phyloP scores from a whole-genome alignment of 2,888 invertebrate species.

The Timema podura region DNA sequence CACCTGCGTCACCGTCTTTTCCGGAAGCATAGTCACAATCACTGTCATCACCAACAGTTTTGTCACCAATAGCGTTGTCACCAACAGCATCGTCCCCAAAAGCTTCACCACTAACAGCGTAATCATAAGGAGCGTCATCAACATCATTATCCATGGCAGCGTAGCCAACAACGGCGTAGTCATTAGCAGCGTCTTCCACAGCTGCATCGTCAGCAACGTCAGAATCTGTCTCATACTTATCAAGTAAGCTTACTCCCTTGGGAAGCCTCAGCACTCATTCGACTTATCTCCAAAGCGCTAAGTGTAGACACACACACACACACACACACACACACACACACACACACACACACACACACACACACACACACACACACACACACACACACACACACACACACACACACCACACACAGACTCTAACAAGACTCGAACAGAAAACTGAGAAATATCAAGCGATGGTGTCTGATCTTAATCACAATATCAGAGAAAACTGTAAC shows the following conservation, averaged over 20 bases:
- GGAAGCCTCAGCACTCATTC: too few species aligned
- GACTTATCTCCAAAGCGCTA: too few species aligned
- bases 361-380: conserved; percentile 1
- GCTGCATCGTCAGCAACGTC: too few species aligned
- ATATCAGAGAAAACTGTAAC: too few species aligned
- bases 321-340: not conserved
- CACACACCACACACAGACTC: not conserved
- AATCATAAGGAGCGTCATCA: not conserved
- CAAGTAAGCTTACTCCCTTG: too few species aligned
- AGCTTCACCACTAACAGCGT: not conserved
- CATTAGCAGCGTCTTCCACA: too few species aligned
- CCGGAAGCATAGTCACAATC: not conserved
- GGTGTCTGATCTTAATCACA: too few species aligned
- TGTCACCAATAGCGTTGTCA: not conserved
- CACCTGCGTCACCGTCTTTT: not conserved
- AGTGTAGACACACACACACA: not conserved
- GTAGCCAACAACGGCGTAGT: not conserved
- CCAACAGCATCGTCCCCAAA: not conserved
- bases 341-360: not conserved
- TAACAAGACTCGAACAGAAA: too few species aligned
- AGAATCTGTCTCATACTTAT: too few species aligned
- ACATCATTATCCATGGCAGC: not conserved
- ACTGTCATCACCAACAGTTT: not conserved
- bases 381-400: conserved; percentile 5
- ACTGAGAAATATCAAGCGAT: too few species aligned